phyloP scores from a whole-genome alignment of 2,888 invertebrate genomes.

The Hypomecis atomaria region DNA sequence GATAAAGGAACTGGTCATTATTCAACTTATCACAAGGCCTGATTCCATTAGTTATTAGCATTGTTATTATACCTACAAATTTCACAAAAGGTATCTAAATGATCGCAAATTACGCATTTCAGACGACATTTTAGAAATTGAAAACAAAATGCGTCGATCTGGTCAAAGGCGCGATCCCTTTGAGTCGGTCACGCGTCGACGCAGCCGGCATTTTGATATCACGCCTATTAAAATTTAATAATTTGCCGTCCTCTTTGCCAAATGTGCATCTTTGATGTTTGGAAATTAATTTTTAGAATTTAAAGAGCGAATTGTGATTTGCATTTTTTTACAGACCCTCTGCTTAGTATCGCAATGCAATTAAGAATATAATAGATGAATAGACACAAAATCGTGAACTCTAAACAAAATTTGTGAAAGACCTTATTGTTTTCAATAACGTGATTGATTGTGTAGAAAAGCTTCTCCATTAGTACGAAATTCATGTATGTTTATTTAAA shows the following conservation, averaged over 20 bases:
- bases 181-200: constrained; percentile 63
- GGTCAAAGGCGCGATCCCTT: constrained; percentile 68
- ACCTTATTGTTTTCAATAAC: too few species aligned
- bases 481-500: too few species aligned
- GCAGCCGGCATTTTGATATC: constrained; percentile 47
- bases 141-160: constrained; percentile 55
- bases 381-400: too few species aligned
- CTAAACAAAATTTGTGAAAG: too few species aligned
- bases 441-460: too few species aligned
- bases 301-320: constrained; percentile 29
- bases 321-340: background rate
- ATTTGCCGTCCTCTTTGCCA: constrained; percentile 60
- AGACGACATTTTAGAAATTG: constrained; percentile 46
- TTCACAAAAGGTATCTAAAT: constrained; percentile 30
- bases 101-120: constrained; percentile 46
- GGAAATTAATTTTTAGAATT: constrained; percentile 38
- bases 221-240: constrained; percentile 67
- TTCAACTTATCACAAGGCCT: too few species aligned
- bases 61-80: too few species aligned
- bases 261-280: constrained; percentile 52
- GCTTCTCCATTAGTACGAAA: too few species aligned
- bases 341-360: too few species aligned
- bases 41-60: too few species aligned
- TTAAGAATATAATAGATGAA: too few species aligned
- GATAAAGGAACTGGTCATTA: too few species aligned